Conservation (phyloP, 2,888 invertebrate species). For the Eilema caniola region DNA sequence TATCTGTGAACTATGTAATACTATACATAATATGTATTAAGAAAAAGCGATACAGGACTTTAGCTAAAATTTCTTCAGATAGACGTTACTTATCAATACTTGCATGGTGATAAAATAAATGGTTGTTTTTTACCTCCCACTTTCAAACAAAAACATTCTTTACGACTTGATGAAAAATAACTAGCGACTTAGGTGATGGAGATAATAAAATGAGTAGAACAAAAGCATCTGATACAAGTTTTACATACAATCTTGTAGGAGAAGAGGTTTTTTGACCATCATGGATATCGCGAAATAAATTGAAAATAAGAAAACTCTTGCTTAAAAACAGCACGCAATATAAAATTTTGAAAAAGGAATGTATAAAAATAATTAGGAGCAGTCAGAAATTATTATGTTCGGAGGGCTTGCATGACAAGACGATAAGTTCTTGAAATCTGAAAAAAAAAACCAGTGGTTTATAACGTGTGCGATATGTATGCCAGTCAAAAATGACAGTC, state of each 20-base stretch:
- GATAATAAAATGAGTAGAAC: background rate
- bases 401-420: too few relatives aligned
- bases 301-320: too few relatives aligned
- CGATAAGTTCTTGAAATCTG: too few relatives aligned
- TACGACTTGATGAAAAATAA: too few relatives aligned
- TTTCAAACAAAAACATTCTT: background rate
- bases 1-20: background rate
- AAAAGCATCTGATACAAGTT: too few relatives aligned
- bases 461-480: too few relatives aligned
- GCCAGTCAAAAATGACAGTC: background rate
- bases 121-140: too few relatives aligned
- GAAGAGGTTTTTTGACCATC: background rate
- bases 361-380: background rate
- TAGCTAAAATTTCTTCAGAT: too few relatives aligned
- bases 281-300: background rate
- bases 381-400: constrained; percentile 1
- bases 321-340: too few relatives aligned
- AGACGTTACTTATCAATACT: background rate
- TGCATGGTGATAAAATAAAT: background rate
- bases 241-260: background rate
- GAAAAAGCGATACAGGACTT: too few relatives aligned
- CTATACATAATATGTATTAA: too few relatives aligned
- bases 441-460: too few relatives aligned
- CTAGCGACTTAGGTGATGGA: background rate
- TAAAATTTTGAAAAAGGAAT: background rate